Conservation (phyloP, 2,113 vertebrate species). For the Aptenodytes patagonicus region DNA sequence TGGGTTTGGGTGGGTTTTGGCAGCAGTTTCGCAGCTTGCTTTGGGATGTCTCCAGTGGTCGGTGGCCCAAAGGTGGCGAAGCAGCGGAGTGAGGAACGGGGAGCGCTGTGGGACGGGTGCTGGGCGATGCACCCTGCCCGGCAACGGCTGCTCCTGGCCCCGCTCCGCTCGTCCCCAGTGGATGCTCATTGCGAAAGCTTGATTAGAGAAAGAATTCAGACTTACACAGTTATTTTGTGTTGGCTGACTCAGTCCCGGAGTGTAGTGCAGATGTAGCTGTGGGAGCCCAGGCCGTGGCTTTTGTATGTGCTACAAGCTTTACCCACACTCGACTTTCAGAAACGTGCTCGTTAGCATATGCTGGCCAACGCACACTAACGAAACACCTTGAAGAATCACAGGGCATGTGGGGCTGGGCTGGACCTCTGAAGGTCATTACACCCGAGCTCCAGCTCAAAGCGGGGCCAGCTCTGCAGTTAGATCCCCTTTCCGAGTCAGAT, state of each 20-base stretch:
- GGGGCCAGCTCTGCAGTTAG: neutral
- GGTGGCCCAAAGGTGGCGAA: neutral
- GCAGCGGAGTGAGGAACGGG: fast-evolving
- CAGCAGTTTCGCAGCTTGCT: neutral
- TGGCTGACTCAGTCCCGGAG: neutral
- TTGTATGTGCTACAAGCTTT: neutral
- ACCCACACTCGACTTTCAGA: neutral
- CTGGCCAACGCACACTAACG: fast-evolving
- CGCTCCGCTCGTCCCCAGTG: fast-evolving
- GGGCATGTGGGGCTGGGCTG: neutral
- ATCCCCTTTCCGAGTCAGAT: neutral
- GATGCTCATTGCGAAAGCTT: neutral
- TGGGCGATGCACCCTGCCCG: fast-evolving
- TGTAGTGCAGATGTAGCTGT: neutral
- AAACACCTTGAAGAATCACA: neutral
- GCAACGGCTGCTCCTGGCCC: neutral
- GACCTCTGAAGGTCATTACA: neutral
- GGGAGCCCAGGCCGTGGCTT: neutral
- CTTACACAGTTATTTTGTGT: neutral
- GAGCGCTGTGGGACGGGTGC: fast-evolving
- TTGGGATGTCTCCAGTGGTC: neutral
- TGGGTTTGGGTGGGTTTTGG: neutral
- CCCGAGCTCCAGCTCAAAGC: neutral
- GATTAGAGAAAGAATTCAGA: neutral
- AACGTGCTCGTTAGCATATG: fast-evolving